Evolutionary conservation across 2,113 vertebrate genomes (phyloP).

Genomic region (Pterocles orientalis): DNA sequence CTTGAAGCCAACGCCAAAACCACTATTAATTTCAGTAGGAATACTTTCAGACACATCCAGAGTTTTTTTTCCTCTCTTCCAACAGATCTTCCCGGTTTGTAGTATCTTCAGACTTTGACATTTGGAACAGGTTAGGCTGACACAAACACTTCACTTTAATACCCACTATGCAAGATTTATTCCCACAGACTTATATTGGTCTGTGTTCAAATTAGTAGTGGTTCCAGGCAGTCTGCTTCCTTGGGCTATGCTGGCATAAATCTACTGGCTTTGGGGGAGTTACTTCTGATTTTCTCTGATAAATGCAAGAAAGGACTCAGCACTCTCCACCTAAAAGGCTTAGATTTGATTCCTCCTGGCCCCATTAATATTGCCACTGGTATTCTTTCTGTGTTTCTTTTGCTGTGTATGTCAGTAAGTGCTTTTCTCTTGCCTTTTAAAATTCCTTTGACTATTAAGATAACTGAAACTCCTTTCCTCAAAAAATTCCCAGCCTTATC

Average conservation of each 20-base stretch:
- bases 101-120: neutral
- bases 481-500: neutral
- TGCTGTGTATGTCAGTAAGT: neutral
- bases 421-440: neutral
- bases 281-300: slow-evolving; percentile 53
- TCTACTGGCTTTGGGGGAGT: slow-evolving; percentile 43
- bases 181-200: slow-evolving; percentile 36
- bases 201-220: slow-evolving; percentile 57
- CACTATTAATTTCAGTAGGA: neutral
- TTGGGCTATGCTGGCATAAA: slow-evolving; percentile 50
- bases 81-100: neutral
- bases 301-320: slow-evolving; percentile 31
- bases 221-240: slow-evolving; percentile 72
- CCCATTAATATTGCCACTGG: neutral
- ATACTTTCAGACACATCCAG: neutral
- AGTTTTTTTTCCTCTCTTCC: neutral
- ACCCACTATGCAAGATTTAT: slow-evolving; percentile 52
- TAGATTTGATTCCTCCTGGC: slow-evolving; percentile 31
- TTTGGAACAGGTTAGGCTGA: slow-evolving; percentile 57
- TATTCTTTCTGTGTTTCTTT: slow-evolving; percentile 9
- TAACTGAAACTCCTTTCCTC: neutral
- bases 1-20: neutral
- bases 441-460: slow-evolving; percentile 1
- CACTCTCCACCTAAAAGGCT: slow-evolving; percentile 12
- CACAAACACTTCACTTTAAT: slow-evolving; percentile 43